A percentile compares a stretch with the other conserved stretches of the same genome.
Evolutionary conservation across 2,888 invertebrate species (phyloP).

Genomic region (Scelioninae gen. 1): DNA sequence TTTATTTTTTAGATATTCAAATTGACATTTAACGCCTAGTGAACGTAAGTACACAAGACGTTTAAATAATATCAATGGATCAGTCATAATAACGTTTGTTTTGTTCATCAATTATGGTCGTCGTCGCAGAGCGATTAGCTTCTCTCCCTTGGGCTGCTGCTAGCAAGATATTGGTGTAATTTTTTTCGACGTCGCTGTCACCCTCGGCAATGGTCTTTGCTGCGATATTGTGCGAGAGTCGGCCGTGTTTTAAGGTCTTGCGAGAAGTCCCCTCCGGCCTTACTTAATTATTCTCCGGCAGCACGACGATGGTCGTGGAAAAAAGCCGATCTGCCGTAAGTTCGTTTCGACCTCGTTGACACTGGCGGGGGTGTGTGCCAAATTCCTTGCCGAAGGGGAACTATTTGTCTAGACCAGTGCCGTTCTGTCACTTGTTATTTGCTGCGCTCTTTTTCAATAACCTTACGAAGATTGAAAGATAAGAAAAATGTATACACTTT

Average conservation of each 20-base stretch:
- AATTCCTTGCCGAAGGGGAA: conserved; percentile 74
- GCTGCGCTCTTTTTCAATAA: conserved; percentile 63
- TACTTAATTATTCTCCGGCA: conserved; percentile 81
- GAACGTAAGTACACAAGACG: conserved; percentile 3
- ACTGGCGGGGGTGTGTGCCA: conserved; percentile 72
- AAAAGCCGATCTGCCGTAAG: conserved; percentile 77
- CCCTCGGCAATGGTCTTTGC: conserved; percentile 61
- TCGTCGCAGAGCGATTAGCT: conserved; percentile 69
- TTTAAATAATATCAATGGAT: conserved; percentile 49
- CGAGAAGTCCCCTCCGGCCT: conserved; percentile 75
- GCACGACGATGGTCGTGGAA: conserved; percentile 72
- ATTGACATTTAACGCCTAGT: conserved; percentile 15
- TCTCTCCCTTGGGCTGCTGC: conserved; percentile 52
- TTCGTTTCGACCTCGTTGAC: conserved; percentile 78
- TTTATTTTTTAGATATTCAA: conserved; percentile 3
- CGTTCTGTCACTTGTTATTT: conserved; percentile 66
- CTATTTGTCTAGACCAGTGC: conserved; percentile 75
- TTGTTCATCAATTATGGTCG: conserved; percentile 69
- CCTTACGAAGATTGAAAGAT: conserved; percentile 34
- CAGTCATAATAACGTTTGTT: conserved; percentile 61
- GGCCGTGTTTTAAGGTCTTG: conserved; percentile 65
- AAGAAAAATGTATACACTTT: conserved; percentile 46
- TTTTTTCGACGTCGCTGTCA: conserved; percentile 70
- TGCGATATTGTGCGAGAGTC: conserved; percentile 63
- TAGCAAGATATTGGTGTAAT: conserved; percentile 73